Evolutionary conservation across 2,888 invertebrate species (phyloP).

Genomic region (Perizoma flavofasciatum): DNA sequence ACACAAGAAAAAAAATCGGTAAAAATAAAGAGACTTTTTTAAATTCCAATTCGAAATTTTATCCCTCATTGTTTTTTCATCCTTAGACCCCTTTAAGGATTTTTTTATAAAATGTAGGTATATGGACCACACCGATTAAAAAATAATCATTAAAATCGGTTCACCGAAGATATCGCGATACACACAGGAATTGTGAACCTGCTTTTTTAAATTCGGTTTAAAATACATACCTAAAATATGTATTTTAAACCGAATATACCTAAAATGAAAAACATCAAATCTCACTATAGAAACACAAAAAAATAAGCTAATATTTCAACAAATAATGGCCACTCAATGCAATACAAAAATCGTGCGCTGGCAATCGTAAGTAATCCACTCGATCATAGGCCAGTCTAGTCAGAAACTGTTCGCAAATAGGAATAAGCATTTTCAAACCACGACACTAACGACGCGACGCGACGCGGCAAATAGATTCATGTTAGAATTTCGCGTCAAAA

Average conservation of each 20-base stretch:
- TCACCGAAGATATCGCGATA: too few relatives aligned
- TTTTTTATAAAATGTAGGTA: too few relatives aligned
- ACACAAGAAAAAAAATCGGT: too few relatives aligned
- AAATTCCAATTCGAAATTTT: too few relatives aligned
- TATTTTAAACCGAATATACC: conserved; percentile 16
- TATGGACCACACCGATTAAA: too few relatives aligned
- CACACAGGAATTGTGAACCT: too few relatives aligned
- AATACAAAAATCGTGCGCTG: conserved; percentile 64
- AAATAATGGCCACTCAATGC: conserved; percentile 52
- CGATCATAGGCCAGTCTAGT: conserved; percentile 57
- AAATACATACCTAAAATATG: too few relatives aligned
- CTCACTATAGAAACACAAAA: conserved; percentile 33
- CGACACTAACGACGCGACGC: background rate
- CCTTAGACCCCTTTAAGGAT: too few relatives aligned
- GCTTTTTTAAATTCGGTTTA: too few relatives aligned
- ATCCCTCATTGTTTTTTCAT: too few relatives aligned
- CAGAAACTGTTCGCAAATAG: conserved; percentile 67
- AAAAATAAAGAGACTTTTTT: too few relatives aligned
- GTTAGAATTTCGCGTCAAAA: background rate
- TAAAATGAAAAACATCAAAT: conserved; percentile 33
- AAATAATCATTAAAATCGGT: too few relatives aligned
- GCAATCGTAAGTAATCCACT: conserved; percentile 60
- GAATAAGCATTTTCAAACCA: conserved; percentile 18
- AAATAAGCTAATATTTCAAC: conserved; percentile 46
- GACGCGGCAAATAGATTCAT: background rate